These are phyloP conservation scores for Rhopalosiphum maidis DNA, from an alignment of 1,140 invertebrate genomes.

Conservation along the genomic window DNA sequence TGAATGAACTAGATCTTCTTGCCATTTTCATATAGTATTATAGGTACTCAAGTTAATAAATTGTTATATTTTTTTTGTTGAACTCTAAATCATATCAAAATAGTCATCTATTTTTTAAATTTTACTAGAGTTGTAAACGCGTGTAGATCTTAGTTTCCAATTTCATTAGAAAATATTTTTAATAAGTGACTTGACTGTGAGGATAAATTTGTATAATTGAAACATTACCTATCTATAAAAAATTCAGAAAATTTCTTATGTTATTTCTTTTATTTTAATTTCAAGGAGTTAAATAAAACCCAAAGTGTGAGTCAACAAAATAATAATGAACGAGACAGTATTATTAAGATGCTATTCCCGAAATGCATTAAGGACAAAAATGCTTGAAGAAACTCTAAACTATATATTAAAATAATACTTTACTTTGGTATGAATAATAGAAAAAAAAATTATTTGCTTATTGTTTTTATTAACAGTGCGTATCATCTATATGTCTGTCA, in stretches of 20 bases:
- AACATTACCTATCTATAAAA: not conserved
- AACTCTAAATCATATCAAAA: not conserved
- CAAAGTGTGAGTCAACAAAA: not conserved
- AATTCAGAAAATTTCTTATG: not conserved
- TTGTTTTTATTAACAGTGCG: not conserved
- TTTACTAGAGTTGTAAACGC: not conserved
- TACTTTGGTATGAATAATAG: not conserved
- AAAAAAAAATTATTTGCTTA: not conserved
- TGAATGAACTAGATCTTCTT: no score
- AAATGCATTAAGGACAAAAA: not conserved
- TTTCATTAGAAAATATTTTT: not conserved
- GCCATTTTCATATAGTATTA: no score
- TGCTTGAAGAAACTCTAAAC: not conserved
- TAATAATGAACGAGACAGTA: not conserved
- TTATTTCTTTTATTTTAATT: not conserved
- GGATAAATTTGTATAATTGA: not conserved
- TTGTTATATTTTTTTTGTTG: not conserved
- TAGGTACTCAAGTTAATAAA: no score
- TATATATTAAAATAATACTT: constrained; percentile 6
- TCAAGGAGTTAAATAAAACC: not conserved
- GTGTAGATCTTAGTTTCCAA: not conserved
- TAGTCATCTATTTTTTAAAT: not conserved
- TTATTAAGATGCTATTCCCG: no score
- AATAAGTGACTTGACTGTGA: not conserved
- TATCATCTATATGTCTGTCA: not conserved